phyloP scores from a whole-genome alignment of 2,113 vertebrate genomes.

The Abramis brama region DNA sequence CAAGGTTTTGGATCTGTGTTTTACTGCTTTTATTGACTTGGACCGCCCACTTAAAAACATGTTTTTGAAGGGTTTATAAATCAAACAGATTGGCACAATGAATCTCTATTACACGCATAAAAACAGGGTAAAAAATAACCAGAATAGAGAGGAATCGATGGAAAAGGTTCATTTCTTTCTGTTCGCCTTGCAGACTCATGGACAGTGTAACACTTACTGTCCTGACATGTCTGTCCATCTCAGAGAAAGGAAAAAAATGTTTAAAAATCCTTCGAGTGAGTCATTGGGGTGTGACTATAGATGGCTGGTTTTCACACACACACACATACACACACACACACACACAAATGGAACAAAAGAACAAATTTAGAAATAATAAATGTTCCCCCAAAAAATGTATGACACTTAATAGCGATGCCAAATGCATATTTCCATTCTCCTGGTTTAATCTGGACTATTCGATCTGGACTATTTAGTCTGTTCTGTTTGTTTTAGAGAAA shows the following conservation, averaged over 20 bases:
- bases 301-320: conserved; percentile 60
- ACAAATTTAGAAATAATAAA: conserved; percentile 33
- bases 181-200: conserved; percentile 7
- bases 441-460: conserved; percentile 13
- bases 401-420: conserved; percentile 4
- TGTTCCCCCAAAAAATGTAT: not conserved
- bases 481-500: conserved; percentile 27
- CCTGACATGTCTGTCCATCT: not conserved
- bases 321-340: conserved; percentile 60
- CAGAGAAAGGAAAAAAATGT: conserved; percentile 66
- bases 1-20: conserved; percentile 63
- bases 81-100: conserved; percentile 64
- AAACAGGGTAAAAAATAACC: conserved; percentile 41
- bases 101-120: conserved; percentile 57
- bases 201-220: not conserved
- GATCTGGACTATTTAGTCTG: conserved; percentile 27
- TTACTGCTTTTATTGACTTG: conserved; percentile 68
- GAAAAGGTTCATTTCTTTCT: conserved; percentile 56
- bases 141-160: conserved; percentile 52
- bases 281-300: conserved; percentile 69
- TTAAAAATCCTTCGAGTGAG: conserved; percentile 65
- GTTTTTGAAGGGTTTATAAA: conserved; percentile 66
- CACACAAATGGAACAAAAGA: conserved; percentile 36
- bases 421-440: conserved; percentile 16
- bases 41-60: conserved; percentile 57